phyloP scores from a whole-genome alignment of 2,888 invertebrate species.

The Patella depressa region DNA sequence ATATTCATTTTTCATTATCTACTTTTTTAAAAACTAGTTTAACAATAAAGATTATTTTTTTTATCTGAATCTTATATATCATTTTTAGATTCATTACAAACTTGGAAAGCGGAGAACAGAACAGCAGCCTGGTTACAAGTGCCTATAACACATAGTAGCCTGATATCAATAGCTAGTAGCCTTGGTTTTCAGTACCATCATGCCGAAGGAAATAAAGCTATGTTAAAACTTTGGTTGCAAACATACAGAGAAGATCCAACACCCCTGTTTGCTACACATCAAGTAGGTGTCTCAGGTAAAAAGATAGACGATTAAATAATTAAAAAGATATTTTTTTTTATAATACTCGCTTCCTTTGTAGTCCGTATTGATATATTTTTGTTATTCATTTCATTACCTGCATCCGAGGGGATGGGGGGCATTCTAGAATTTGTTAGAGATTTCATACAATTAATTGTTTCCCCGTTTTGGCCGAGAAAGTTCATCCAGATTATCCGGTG shows the following conservation, averaged over 20 bases:
- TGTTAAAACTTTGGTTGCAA: slow-evolving; percentile 61
- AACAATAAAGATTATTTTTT: too few species aligned
- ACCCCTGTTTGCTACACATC: slow-evolving; percentile 67
- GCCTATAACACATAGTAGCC: slow-evolving; percentile 50
- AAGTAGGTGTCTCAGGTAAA: slow-evolving; percentile 67
- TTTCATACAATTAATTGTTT: too few species aligned
- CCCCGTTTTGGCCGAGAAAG: too few species aligned
- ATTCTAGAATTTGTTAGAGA: too few species aligned
- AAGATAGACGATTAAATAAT: neutral
- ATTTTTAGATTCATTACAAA: slow-evolving; percentile 45
- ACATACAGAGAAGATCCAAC: slow-evolving; percentile 40
- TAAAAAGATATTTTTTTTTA: neutral
- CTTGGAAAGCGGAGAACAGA: slow-evolving; percentile 48
- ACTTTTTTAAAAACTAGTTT: too few species aligned
- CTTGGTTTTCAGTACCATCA: slow-evolving; percentile 66
- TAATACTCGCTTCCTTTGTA: too few species aligned
- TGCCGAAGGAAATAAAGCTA: slow-evolving; percentile 58
- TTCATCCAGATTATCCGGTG: too few species aligned
- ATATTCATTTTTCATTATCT: too few species aligned
- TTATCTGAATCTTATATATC: too few species aligned
- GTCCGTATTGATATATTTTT: too few species aligned
- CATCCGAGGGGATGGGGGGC: too few species aligned
- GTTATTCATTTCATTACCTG: too few species aligned
- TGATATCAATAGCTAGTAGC: slow-evolving; percentile 53
- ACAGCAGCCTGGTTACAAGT: slow-evolving; percentile 61